phyloP scores from a whole-genome alignment of 1,140 invertebrate species.

The Acromyrmex heyeri region DNA sequence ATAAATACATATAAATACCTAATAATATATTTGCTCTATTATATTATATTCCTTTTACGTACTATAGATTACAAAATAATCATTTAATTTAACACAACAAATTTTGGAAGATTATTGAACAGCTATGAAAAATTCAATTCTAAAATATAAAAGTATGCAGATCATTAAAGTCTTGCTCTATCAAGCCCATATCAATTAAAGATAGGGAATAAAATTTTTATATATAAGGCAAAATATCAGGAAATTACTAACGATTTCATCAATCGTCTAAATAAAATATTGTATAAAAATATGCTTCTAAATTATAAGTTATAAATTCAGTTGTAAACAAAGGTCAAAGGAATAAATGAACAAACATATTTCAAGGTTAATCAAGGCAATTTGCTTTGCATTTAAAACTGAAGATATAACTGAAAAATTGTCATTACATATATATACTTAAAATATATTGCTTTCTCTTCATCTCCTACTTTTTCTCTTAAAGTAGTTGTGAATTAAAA shows the following conservation, averaged over 20 bases:
- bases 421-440: background rate
- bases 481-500: background rate
- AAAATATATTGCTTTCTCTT: conserved; percentile 3
- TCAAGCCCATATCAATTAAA: background rate
- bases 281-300: background rate
- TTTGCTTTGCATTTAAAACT: background rate
- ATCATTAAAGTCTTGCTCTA: background rate
- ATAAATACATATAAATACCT: background rate
- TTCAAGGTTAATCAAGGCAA: background rate
- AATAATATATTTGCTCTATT: background rate
- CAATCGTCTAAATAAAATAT: background rate
- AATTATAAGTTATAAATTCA: background rate
- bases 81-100: background rate
- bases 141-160: background rate
- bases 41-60: background rate
- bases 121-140: background rate
- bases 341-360: background rate
- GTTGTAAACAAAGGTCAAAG: background rate
- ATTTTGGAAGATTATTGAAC: background rate
- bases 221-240: background rate
- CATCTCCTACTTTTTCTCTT: background rate
- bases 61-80: background rate
- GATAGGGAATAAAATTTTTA: background rate
- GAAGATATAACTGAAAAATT: background rate
- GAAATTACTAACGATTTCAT: background rate